Base-by-base conservation (phyloP, 2,113 vertebrate species). In the Eolophus roseicapilla region DNA sequence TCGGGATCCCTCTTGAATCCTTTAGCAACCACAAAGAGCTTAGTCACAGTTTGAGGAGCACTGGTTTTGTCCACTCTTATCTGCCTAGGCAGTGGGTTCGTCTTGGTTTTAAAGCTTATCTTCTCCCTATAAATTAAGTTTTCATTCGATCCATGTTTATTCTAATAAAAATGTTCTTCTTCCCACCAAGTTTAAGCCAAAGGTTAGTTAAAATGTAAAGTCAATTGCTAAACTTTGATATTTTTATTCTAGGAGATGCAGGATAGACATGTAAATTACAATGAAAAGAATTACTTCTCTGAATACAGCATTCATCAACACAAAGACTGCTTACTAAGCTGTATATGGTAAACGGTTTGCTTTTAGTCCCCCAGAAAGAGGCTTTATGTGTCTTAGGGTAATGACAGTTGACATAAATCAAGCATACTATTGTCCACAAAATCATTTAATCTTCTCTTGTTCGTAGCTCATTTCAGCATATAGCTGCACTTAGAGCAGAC, bases 361-460 rank as follows among this genome's bases (percentile, higher is more conserved):
- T 96, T 95, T 95, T 96, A 95, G 84, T 59, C 44, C 62, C 43
- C 19, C 39, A 73, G 87, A 93, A 93, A 83, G 92, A 97, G 81
- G 83, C 88, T 95, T 93, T 95, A 50, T 94, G 49, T 97, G 86
- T 96, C 70, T 82, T 92, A 90, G 69, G 49, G 49, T 96, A 91
- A 86, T 73, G 78, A 70, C 74, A 85, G 69, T 90, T 88, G 93
- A 81, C 91, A 92, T 90, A 92, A 95, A 96, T 96, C 92, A 96
- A 94, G 57, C 80, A 52, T 73, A 41, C 70, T 74, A 41, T 95
- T 96, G 90, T 92, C 92, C 69, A 73, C 82, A 76, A 89, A 94
- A 95, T 87, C 33, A n/a, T 73, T 92, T 93, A 50, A 95, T 92
- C 86, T 84, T 77, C 57, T 90, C 44, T 80, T 49, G 64, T 63